These are phyloP conservation scores for Tetragnatha montana DNA, from an alignment of 2,888 invertebrate genomes.

Conservation along the genomic window DNA sequence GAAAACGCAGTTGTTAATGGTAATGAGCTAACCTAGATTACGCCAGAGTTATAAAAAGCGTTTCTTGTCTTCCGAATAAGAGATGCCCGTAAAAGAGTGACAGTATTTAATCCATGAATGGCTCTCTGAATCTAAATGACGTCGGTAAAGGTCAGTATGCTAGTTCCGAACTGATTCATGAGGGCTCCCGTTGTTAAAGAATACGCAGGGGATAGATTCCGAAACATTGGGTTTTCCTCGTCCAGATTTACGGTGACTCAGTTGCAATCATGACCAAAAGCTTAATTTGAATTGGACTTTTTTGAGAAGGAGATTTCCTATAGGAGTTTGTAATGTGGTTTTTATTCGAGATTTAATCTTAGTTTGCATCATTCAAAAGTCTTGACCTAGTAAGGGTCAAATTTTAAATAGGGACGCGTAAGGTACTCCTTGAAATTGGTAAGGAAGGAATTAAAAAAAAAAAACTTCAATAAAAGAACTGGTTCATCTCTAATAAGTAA, in stretches of 20 bases:
- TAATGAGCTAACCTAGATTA: conserved; percentile 59
- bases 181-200: conserved; percentile 22
- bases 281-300: too few species aligned
- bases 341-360: too few species aligned
- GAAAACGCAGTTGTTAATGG: conserved; percentile 37
- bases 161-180: conserved; percentile 39
- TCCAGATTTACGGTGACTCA: neutral
- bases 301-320: too few species aligned
- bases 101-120: conserved; percentile 45
- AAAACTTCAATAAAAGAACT: too few species aligned
- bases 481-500: too few species aligned
- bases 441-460: too few species aligned
- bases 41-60: conserved; percentile 46
- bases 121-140: conserved; percentile 29
- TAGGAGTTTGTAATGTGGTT: too few species aligned
- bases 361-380: too few species aligned
- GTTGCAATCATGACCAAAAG: neutral
- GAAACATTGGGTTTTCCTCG: neutral
- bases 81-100: conserved; percentile 43
- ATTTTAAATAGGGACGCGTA: too few species aligned
- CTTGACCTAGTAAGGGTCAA: too few species aligned
- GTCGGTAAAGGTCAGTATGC: conserved; percentile 49
- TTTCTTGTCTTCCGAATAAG: neutral
- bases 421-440: too few species aligned
- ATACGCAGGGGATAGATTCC: neutral